These are phyloP conservation scores for Cheumatopsyche charites DNA, from an alignment of 1,140 invertebrate species.

Conservation along the genomic window DNA sequence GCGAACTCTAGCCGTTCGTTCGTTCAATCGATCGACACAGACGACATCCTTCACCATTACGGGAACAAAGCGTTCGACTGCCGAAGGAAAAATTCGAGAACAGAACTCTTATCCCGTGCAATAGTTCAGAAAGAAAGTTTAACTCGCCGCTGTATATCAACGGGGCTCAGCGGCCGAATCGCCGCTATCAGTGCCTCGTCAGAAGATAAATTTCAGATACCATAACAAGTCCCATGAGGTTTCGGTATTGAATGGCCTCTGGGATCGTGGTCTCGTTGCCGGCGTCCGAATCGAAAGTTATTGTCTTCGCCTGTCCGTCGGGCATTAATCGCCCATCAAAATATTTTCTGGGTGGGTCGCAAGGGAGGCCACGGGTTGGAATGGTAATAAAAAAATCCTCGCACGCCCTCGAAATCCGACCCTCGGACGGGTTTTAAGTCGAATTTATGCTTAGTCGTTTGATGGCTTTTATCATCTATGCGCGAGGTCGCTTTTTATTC, in stretches of 20 bases:
- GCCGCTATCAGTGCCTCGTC: constrained; percentile 7
- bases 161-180: constrained; percentile 9
- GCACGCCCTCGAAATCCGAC: neutral
- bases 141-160: constrained; percentile 19
- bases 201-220: constrained; percentile 22
- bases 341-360: neutral
- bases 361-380: too few species aligned
- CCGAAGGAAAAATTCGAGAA: constrained; percentile 1
- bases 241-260: constrained; percentile 14
- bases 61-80: neutral
- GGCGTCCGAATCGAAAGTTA: constrained; percentile 15
- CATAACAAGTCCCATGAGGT: constrained; percentile 13
- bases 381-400: neutral
- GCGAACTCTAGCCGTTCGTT: neutral
- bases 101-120: neutral
- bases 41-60: neutral
- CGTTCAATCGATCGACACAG: neutral
- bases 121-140: constrained; percentile 4
- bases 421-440: constrained; percentile 17
- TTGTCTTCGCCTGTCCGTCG: constrained; percentile 3
- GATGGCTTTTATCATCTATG: constrained; percentile 3
- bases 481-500: constrained; percentile 19
- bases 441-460: constrained; percentile 18
- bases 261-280: neutral
- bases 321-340: constrained; percentile 21